phyloP scores from a whole-genome alignment of 92 coral and sea anemone genomes.

The Montipora capitata region DNA sequence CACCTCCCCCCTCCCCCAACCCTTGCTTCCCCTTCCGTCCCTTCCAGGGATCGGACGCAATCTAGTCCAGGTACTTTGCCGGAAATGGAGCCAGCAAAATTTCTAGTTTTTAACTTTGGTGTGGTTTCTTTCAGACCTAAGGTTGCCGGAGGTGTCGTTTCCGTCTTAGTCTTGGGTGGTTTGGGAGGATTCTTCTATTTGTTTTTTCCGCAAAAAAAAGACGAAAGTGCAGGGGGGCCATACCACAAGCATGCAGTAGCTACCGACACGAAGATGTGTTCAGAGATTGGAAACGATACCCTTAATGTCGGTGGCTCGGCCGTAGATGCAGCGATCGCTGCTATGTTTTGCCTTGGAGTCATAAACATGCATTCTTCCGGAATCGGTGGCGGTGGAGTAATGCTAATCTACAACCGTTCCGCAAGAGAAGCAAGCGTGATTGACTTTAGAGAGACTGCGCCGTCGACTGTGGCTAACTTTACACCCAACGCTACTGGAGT shows the following conservation, averaged over 20 bases:
- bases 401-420: constrained; percentile 77
- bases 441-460: constrained; percentile 90
- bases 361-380: constrained; percentile 95
- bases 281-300: constrained; percentile 82
- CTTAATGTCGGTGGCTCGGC: constrained; percentile 82
- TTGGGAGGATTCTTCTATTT: neutral
- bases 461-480: constrained; percentile 74
- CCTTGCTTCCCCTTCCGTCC: too few species aligned
- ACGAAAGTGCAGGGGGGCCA: neutral
- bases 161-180: neutral
- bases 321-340: constrained; percentile 98
- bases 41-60: too few species aligned
- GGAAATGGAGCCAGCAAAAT: too few species aligned
- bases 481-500: neutral
- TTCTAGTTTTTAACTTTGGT: too few species aligned
- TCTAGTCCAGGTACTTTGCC: too few species aligned
- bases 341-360: constrained; percentile 94
- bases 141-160: neutral
- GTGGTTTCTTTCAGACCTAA: neutral
- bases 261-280: constrained; percentile 81
- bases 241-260: constrained; percentile 76
- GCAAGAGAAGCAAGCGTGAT: constrained; percentile 47
- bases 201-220: neutral
- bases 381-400: constrained; percentile 91
- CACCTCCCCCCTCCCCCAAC: too few species aligned